A percentile compares a stretch with the other conserved stretches of the same genome.
Evolutionary conservation across 2,797 vertebrate species (phyloP).

Genomic region (Carcharodon carcharias): DNA sequence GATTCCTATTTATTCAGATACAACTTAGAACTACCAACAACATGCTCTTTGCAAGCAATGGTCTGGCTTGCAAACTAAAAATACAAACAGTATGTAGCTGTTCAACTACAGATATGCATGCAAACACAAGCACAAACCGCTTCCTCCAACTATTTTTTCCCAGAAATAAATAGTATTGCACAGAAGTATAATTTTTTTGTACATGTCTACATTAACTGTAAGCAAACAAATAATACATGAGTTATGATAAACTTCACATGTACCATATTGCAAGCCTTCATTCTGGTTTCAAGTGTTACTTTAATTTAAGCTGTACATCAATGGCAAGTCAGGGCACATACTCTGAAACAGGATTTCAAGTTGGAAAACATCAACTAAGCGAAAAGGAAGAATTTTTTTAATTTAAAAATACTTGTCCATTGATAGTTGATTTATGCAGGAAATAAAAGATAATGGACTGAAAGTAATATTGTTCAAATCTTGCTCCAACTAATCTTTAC

Average conservation of each 20-base stretch:
- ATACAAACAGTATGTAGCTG: background rate
- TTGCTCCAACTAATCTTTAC: background rate
- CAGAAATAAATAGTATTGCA: background rate
- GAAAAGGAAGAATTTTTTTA: background rate
- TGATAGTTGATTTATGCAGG: background rate
- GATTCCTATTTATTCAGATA: background rate
- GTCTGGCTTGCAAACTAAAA: background rate
- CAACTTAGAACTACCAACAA: background rate
- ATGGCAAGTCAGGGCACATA: conserved; percentile 12
- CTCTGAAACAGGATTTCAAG: background rate
- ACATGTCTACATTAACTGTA: background rate
- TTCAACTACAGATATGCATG: background rate
- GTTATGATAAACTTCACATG: background rate
- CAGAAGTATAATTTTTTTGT: background rate
- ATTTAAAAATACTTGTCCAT: background rate
- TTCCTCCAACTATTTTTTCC: background rate
- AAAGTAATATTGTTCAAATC: background rate
- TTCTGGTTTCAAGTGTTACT: conserved; percentile 8
- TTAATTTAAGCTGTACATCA: background rate
- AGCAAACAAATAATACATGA: background rate
- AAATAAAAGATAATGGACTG: background rate
- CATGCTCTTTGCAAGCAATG: background rate
- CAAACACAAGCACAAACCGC: background rate
- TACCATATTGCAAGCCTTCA: background rate
- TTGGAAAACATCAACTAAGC: too few relatives aligned